Conservation (phyloP, 2,797 vertebrate genomes). For the Typhlichthys eigenmanni region DNA sequence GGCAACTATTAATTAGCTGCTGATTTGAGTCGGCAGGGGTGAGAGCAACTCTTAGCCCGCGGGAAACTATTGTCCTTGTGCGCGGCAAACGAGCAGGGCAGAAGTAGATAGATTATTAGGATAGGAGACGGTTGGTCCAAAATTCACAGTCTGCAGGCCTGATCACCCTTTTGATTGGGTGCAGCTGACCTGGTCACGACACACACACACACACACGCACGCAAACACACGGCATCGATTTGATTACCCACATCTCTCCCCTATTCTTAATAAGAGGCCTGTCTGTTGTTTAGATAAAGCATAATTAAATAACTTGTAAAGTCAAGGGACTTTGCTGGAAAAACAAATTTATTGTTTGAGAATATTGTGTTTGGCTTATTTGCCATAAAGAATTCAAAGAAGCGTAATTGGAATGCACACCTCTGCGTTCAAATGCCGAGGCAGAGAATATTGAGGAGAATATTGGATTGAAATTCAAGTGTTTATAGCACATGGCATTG, state of each 20-base stretch:
- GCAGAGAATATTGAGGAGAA: constrained; percentile 43
- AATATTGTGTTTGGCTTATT: constrained; percentile 42
- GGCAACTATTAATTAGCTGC: constrained; percentile 90
- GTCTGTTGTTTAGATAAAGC: constrained; percentile 18
- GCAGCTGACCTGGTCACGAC: constrained; percentile 8
- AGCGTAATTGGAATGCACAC: constrained; percentile 64
- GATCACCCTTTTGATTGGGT: constrained; percentile 10
- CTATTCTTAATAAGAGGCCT: constrained; percentile 23
- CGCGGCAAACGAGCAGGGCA: constrained; percentile 21
- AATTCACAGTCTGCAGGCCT: constrained; percentile 16
- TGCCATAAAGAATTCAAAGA: constrained; percentile 50
- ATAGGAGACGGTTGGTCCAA: neutral
- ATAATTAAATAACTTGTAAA: constrained; percentile 31
- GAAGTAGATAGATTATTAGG: neutral
- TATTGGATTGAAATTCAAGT: constrained; percentile 68
- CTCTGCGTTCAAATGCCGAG: constrained; percentile 57
- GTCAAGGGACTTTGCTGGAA: constrained; percentile 13
- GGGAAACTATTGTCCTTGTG: constrained; percentile 82
- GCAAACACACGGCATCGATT: neutral
- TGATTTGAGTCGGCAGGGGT: constrained; percentile 86
- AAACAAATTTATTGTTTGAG: constrained; percentile 12
- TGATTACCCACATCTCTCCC: constrained; percentile 27
- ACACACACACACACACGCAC: constrained; percentile 1
- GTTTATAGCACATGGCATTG: constrained; percentile 45
- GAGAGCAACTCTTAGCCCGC: constrained; percentile 83